These are phyloP conservation scores for Dipodomys stephensi DNA, from an alignment of 2,113 vertebrate genomes.

Conservation along the genomic window DNA sequence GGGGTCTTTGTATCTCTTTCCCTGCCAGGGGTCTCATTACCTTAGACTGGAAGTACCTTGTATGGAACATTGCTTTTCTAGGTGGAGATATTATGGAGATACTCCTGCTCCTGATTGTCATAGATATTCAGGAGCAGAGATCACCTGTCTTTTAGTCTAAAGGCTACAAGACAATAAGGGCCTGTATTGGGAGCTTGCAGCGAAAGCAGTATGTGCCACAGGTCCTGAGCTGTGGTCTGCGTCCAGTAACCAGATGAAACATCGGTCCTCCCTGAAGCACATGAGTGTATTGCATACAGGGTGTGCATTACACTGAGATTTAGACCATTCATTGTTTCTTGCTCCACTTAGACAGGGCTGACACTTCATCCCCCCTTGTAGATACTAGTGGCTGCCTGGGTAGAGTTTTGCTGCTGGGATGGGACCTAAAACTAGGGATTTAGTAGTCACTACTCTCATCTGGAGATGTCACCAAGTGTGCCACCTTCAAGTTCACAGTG, in stretches of 20 bases:
- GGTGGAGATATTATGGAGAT: background rate
- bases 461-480: background rate
- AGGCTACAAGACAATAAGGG: too few species aligned
- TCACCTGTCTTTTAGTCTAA: background rate
- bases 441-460: background rate
- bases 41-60: background rate
- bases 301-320: background rate
- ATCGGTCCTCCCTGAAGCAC: background rate
- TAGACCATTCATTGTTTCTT: background rate
- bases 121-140: background rate
- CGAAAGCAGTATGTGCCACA: background rate
- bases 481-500: background rate
- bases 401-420: background rate
- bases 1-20: background rate
- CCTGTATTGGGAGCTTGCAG: background rate
- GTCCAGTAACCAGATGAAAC: background rate
- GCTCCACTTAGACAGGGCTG: background rate
- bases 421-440: background rate
- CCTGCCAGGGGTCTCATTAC: background rate
- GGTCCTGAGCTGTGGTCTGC: background rate
- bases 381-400: fast-evolving
- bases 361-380: background rate
- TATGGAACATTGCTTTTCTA: background rate
- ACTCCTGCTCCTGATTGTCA: too few species aligned
- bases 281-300: background rate